Evolutionary conservation across 2,113 vertebrate genomes (phyloP).

Genomic region (Perognathus longimembris): DNA sequence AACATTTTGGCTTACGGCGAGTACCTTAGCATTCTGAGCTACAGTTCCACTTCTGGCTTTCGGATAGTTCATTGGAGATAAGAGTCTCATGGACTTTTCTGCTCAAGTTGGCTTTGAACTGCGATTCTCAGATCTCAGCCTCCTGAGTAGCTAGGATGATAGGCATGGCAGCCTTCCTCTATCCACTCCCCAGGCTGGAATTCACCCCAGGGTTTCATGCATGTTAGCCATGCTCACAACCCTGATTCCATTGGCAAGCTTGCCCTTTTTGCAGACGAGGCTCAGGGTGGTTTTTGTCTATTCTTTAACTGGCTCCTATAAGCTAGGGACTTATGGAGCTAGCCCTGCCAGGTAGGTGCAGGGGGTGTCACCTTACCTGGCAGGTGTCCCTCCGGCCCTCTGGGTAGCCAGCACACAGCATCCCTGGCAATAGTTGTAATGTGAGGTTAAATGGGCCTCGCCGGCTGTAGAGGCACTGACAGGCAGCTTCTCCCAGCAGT

Average conservation of each 20-base stretch:
- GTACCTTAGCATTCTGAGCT: no score
- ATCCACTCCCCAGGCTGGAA: background rate
- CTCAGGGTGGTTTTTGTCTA: slow-evolving; percentile 1
- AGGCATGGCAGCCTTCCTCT: no score
- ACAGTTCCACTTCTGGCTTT: no score
- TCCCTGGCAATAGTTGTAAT: slow-evolving; percentile 66
- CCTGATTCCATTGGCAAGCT: background rate
- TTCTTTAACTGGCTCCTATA: background rate
- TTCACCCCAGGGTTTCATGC: background rate
- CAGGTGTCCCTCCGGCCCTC: slow-evolving; percentile 76
- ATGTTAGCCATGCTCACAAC: background rate
- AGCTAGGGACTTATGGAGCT: background rate
- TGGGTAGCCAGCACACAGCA: slow-evolving; percentile 80
- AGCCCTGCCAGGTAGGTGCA: background rate
- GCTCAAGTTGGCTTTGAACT: no score
- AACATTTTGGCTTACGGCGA: no score
- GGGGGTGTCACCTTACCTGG: slow-evolving; percentile 49
- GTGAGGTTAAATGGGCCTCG: slow-evolving; percentile 60
- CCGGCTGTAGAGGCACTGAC: slow-evolving; percentile 77
- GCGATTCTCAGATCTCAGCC: no score
- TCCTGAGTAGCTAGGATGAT: no score
- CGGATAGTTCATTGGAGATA: no score
- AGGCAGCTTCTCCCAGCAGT: slow-evolving; percentile 59
- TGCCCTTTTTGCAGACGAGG: background rate
- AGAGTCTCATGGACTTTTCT: no score